Percentiles rank a stretch among this genome's conserved stretches.
These are phyloP conservation scores for Lathamus discolor DNA, from an alignment of 2,113 vertebrate species.

Conservation along the genomic window DNA sequence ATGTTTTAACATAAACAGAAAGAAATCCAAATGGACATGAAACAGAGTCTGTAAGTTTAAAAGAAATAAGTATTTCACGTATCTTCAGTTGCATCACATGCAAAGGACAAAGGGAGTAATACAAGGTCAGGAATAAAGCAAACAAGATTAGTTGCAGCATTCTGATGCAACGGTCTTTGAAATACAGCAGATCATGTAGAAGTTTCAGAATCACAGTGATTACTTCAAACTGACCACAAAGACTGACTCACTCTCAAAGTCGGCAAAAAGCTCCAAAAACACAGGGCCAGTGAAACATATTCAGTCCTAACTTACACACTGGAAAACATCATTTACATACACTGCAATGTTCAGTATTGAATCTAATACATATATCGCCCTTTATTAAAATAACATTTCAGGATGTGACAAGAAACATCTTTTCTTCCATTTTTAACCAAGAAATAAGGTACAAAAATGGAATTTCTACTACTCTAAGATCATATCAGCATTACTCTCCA, in stretches of 20 bases:
- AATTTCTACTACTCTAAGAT: not conserved
- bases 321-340: not conserved
- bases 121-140: not conserved
- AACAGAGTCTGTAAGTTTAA: conserved; percentile 5
- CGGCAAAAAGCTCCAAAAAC: not conserved
- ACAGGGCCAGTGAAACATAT: not conserved
- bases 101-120: not conserved
- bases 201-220: not conserved
- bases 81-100: not conserved
- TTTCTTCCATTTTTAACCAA: not conserved
- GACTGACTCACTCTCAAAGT: not conserved
- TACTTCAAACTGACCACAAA: not conserved
- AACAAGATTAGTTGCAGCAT: not conserved
- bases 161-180: not conserved
- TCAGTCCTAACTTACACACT: not conserved
- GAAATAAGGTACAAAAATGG: not conserved
- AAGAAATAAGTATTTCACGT: not conserved
- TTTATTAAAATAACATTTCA: not conserved
- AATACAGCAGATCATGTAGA: not conserved
- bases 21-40: conserved; percentile 20
- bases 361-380: not conserved
- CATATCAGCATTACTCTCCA: not conserved
- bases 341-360: not conserved
- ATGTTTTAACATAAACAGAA: conserved; percentile 31
- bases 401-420: not conserved